These are phyloP conservation scores for Diarsia brunnea DNA, from an alignment of 2,888 invertebrate species.

Conservation along the genomic window DNA sequence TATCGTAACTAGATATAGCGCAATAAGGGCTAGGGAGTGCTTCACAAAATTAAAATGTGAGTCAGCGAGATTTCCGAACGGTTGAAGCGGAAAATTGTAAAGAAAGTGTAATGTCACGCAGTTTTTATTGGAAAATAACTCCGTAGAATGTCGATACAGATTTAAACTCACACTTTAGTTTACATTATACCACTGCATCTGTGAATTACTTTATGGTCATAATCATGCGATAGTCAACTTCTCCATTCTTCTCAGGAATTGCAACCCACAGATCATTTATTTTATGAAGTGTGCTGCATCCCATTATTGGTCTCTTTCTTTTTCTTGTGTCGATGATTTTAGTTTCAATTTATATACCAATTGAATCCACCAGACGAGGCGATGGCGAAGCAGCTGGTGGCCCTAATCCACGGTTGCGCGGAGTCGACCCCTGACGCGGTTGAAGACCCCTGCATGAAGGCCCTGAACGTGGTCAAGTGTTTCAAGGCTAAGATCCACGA, in stretches of 20 bases:
- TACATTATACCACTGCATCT: too few relatives aligned
- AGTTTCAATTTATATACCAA: background rate
- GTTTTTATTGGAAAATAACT: conserved; percentile 27
- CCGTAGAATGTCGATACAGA: background rate
- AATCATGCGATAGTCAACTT: background rate
- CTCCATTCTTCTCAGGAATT: background rate
- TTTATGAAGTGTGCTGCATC: too few relatives aligned
- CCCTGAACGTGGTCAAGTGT: conserved; percentile 75
- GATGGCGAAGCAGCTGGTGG: conserved; percentile 75
- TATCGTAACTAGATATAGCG: background rate
- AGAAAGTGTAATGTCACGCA: conserved; percentile 36
- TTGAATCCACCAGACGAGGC: conserved; percentile 72
- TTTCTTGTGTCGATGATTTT: background rate
- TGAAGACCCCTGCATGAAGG: conserved; percentile 70
- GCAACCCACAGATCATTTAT: too few relatives aligned
- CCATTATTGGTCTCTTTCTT: too few relatives aligned
- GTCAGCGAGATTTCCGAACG: conserved; percentile 46
- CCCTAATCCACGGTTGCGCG: conserved; percentile 75
- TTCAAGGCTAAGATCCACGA: conserved; percentile 80
- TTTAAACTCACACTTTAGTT: background rate
- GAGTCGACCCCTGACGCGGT: conserved; percentile 47
- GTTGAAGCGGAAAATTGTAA: conserved; percentile 50
- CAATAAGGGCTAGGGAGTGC: conserved; percentile 26
- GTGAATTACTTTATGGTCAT: background rate
- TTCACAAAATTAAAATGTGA: conserved; percentile 53